These are phyloP conservation scores for Drosophila sp. DNA, from an alignment of 1,140 invertebrate genomes.

Conservation along the genomic window DNA sequence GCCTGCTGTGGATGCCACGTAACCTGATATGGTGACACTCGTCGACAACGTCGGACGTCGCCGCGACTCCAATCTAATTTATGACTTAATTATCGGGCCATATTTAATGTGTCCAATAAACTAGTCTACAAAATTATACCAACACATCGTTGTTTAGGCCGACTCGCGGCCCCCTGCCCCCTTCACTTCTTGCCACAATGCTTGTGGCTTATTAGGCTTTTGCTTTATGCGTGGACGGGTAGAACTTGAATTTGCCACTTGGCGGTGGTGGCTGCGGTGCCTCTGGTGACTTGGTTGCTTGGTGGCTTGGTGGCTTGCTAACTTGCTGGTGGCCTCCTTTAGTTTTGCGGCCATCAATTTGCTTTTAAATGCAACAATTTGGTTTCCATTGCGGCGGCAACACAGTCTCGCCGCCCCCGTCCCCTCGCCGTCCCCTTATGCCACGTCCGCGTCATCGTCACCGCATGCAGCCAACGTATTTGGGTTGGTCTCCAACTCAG, in stretches of 20 bases:
- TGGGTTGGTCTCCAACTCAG: constrained; percentile 28
- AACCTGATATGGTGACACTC: constrained; percentile 80
- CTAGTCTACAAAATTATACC: constrained; percentile 84
- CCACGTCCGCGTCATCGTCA: constrained; percentile 66
- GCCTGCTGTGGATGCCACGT: constrained; percentile 79
- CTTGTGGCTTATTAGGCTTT: constrained; percentile 53
- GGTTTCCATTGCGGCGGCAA: constrained; percentile 69
- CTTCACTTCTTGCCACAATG: neutral
- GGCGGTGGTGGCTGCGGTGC: constrained; percentile 6
- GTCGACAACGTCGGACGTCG: constrained; percentile 59
- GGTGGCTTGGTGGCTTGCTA: constrained; percentile 3
- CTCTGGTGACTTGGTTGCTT: neutral
- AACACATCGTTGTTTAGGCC: constrained; percentile 79
- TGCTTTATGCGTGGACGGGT: constrained; percentile 70
- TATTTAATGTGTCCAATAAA: constrained; percentile 85
- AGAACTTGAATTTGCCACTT: constrained; percentile 72
- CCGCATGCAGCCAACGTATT: constrained; percentile 65
- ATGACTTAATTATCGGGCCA: constrained; percentile 85
- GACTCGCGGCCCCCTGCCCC: neutral
- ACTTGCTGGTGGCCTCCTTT: constrained; percentile 74
- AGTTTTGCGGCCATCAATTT: constrained; percentile 84
- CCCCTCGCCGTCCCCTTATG: constrained; percentile 1
- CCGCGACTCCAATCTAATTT: constrained; percentile 83
- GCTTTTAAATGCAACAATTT: constrained; percentile 84
- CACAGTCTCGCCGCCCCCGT: neutral